Evolutionary conservation across 2,113 vertebrate species (phyloP).

Genomic region (Sterna hirundo): DNA sequence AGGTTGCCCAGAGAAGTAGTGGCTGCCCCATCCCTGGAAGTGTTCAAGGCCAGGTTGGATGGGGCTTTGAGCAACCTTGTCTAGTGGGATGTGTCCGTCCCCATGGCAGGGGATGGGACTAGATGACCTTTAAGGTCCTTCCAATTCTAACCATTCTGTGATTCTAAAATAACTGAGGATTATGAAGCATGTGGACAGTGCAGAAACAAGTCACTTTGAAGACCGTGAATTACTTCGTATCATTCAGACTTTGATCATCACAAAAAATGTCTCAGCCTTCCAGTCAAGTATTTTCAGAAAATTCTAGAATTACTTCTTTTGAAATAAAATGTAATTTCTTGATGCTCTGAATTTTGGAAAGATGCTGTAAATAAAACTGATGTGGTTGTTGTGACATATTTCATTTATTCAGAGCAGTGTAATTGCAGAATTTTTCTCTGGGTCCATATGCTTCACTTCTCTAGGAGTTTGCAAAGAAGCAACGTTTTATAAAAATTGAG

Average conservation of each 20-base stretch:
- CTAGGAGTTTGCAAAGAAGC: neutral
- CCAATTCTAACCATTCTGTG: neutral
- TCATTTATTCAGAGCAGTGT: neutral
- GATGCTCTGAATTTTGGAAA: neutral
- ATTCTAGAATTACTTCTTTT: neutral
- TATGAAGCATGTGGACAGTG: neutral
- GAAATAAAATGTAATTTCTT: neutral
- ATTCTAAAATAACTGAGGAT: neutral
- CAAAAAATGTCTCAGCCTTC: neutral
- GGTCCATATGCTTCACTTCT: neutral
- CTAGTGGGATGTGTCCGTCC: neutral
- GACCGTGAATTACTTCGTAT: neutral
- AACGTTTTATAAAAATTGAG: neutral
- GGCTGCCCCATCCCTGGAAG: neutral
- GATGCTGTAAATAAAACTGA: neutral
- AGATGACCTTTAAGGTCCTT: neutral
- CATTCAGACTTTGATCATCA: neutral
- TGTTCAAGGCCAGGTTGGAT: neutral
- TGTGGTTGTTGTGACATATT: rapidly evolving
- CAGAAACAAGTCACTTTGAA: neutral
- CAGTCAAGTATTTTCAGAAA: neutral
- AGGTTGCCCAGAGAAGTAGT: neutral
- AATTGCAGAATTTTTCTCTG: neutral
- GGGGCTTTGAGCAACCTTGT: neutral
- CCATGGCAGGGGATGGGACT: neutral